Evolutionary conservation across 2,797 vertebrate genomes (phyloP), one percentile per base, ranked within the genome.

Genomic region (Enteromius viviparus): DNA sequence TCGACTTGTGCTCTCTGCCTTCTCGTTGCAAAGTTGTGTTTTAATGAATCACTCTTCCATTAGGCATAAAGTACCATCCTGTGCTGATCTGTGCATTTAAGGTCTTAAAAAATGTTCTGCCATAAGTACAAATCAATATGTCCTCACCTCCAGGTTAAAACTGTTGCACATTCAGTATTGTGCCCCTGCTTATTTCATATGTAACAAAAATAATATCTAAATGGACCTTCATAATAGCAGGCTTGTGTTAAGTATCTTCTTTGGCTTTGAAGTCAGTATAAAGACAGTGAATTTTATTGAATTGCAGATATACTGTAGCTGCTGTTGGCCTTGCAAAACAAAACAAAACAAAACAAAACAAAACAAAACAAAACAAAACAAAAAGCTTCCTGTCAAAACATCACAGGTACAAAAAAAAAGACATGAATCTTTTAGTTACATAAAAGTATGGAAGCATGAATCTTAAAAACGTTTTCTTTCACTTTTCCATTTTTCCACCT

Each of bases 41-140:
- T 81, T 85, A 85, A 89, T 87, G 70, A 86, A 87, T 89, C 83
- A 78, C 70, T 84, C 79, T 79, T 65, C 78, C 75, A 72, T 87
- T 84, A 86, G 83, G 78, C 58, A 55, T 86, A 84, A 91, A 89
- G 88, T 85, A 82, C 65, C 45, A 72, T 68, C 68, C 80, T 64
- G 12, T 86, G 86, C 83, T 81, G 86, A 86, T 71, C 82, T 81
- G 49, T 65, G 70, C 79, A 60, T 88, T 87, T 76, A 42, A 34
- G 53, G 53, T 81, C 70, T 83, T 87, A 83, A 86, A 87, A 88
- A 72, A 80, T 81, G 72, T 76, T 37, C 64, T 82, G 81, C 79
- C 60, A 47, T 76, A 55, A 83, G 68, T 68, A 47, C 45, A 86
- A 83, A 82, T 58, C 76, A 0, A 37, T 76, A 42, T 62, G 37